Conservation (phyloP, 2,888 invertebrate species). For the Spodoptera littoralis region DNA sequence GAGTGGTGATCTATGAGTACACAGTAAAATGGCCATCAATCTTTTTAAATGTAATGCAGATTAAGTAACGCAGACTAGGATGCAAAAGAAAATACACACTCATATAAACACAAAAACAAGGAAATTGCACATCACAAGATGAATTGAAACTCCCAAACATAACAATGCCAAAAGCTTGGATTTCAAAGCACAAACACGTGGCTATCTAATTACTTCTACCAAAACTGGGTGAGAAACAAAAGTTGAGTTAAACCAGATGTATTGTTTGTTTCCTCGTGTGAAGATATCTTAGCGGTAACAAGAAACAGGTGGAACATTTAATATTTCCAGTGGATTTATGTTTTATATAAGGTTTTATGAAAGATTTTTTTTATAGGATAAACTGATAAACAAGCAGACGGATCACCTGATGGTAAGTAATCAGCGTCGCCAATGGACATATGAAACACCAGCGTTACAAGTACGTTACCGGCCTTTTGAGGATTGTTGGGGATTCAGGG, state of each 20-base stretch:
- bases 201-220: constrained; percentile 42
- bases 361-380: not conserved
- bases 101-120: too few relatives aligned
- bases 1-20: too few relatives aligned
- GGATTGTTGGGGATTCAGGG: too few relatives aligned
- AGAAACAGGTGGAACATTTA: constrained; percentile 36
- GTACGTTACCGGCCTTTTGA: too few relatives aligned
- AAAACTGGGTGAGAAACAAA: constrained; percentile 35
- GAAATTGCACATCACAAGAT: constrained; percentile 13
- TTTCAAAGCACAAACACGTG: constrained; percentile 31
- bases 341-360: not conserved
- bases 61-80: too few relatives aligned
- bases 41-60: too few relatives aligned
- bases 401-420: too few relatives aligned
- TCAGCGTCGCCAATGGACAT: too few relatives aligned
- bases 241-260: constrained; percentile 45
- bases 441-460: too few relatives aligned
- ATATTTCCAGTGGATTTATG: constrained; percentile 11
- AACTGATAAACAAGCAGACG: too few relatives aligned
- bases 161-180: constrained; percentile 30
- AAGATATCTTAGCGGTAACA: constrained; percentile 37
- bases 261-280: constrained; percentile 25
- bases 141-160: constrained; percentile 33
- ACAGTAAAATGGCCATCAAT: too few relatives aligned
- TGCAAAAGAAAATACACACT: too few relatives aligned